A percentile compares a stretch with the other conserved stretches of the same genome.
Conservation (phyloP, 2,888 invertebrate genomes). For the Isoperla grammatica region DNA sequence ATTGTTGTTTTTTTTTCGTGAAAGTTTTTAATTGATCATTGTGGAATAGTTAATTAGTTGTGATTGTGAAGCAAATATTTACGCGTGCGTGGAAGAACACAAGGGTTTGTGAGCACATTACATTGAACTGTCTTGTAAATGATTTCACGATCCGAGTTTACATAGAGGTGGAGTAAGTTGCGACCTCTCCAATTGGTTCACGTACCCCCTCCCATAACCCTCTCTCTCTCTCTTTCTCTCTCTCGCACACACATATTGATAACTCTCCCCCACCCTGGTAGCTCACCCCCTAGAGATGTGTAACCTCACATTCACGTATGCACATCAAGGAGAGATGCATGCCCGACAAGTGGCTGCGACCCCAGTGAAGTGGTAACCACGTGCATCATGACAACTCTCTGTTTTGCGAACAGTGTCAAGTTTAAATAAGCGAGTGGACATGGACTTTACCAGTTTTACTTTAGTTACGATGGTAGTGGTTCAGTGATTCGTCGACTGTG, state of each 20-base stretch:
- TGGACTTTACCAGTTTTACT: not conserved
- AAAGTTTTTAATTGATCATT: not conserved
- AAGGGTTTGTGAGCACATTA: not conserved
- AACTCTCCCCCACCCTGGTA: slow-evolving; percentile 8
- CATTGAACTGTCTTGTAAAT: slow-evolving; percentile 9
- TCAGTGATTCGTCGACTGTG: slow-evolving; percentile 3
- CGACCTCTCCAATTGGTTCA: slow-evolving; percentile 16
- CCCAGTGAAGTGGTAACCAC: not conserved
- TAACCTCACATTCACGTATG: not conserved
- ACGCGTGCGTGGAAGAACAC: too few relatives aligned
- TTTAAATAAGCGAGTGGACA: not conserved
- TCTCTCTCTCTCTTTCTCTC: slow-evolving; percentile 7
- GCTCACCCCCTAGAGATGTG: not conserved
- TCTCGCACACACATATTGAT: slow-evolving; percentile 10
- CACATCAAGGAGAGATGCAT: not conserved
- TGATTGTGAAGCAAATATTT: not conserved
- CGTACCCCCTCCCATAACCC: slow-evolving; percentile 14
- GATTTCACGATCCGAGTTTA: not conserved
- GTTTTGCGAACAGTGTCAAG: not conserved
- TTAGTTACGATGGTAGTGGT: not conserved
- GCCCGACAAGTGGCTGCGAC: not conserved
- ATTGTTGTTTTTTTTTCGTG: too few relatives aligned
- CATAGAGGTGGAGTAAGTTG: slow-evolving; percentile 9
- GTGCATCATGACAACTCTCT: not conserved
- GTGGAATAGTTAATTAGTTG: not conserved